Percentiles rank a stretch among this genome's conserved stretches.
Evolutionary conservation across 2,888 invertebrate species (phyloP).

Genomic region (Leptopilina drosophilae): DNA sequence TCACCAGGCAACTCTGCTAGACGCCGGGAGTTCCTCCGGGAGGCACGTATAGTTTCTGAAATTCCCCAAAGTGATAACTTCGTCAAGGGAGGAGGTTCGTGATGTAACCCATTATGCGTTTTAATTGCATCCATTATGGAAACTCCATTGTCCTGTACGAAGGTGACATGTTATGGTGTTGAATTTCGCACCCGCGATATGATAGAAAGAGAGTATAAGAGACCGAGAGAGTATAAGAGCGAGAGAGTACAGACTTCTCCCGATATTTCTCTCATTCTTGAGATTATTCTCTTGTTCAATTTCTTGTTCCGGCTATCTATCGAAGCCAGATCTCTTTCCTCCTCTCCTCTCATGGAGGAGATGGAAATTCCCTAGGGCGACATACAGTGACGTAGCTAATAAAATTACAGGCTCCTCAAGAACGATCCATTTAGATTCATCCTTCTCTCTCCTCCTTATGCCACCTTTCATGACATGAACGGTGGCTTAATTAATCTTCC

Average conservation of each 20-base stretch:
- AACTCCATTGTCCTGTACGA: conserved; percentile 56
- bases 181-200: conserved; percentile 3
- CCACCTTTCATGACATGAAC: conserved; percentile 28
- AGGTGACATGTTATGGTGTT: conserved; percentile 45
- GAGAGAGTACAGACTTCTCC: too few relatives aligned
- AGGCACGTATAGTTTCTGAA: conserved; percentile 49
- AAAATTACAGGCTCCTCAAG: conserved; percentile 29
- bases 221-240: too few relatives aligned
- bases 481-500: conserved; percentile 26
- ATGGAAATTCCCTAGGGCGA: conserved; percentile 4
- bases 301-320: conserved; percentile 18
- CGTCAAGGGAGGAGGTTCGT: conserved; percentile 59
- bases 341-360: not conserved
- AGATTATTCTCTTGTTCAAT: conserved; percentile 6
- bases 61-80: conserved; percentile 65
- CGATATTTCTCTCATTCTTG: not conserved
- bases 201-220: too few relatives aligned
- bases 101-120: conserved; percentile 68
- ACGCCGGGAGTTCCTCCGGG: conserved; percentile 48
- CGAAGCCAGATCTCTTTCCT: conserved; percentile 33
- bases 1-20: conserved; percentile 18
- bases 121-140: conserved; percentile 75
- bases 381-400: conserved; percentile 28
- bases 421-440: conserved; percentile 25
- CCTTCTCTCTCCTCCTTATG: not conserved